Evolutionary conservation across 2,888 invertebrate genomes (phyloP).

Genomic region (Trilocha varians): DNA sequence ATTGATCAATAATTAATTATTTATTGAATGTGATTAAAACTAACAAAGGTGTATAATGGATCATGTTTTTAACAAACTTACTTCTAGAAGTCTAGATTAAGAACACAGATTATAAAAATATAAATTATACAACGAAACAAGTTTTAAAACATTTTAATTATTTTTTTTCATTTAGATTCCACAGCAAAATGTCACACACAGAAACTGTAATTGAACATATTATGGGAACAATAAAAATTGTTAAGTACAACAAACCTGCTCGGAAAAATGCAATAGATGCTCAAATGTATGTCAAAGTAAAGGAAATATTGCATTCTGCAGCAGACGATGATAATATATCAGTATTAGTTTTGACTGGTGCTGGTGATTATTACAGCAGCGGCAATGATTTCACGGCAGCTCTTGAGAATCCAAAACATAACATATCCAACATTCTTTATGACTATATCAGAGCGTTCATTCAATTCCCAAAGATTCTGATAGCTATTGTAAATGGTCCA

Average conservation of each 20-base stretch:
- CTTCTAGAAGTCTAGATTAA: too few relatives aligned
- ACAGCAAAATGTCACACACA: conserved; percentile 17
- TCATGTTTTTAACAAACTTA: too few relatives aligned
- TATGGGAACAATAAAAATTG: conserved; percentile 47
- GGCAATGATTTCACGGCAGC: conserved; percentile 80
- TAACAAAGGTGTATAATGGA: too few relatives aligned
- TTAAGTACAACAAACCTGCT: conserved; percentile 82
- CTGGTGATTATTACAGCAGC: conserved; percentile 86
- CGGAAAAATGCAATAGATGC: conserved; percentile 85
- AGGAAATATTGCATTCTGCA: conserved; percentile 77
- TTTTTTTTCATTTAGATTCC: neutral
- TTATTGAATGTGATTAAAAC: too few relatives aligned
- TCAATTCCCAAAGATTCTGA: conserved; percentile 88
- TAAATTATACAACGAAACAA: too few relatives aligned
- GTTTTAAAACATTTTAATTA: too few relatives aligned
- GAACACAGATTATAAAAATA: too few relatives aligned
- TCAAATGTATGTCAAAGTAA: conserved; percentile 78
- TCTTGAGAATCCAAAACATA: conserved; percentile 19
- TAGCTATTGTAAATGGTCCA: conserved; percentile 94
- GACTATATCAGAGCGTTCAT: conserved; percentile 84
- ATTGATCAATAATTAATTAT: too few relatives aligned
- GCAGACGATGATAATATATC: conserved; percentile 77
- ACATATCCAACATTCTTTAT: conserved; percentile 45
- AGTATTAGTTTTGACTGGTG: conserved; percentile 84
- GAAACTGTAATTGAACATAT: conserved; percentile 37